Evolutionary conservation across 2,797 vertebrate genomes (phyloP), one percentile per base, ranked within the genome.

Genomic region (Iguana delicatissima): DNA sequence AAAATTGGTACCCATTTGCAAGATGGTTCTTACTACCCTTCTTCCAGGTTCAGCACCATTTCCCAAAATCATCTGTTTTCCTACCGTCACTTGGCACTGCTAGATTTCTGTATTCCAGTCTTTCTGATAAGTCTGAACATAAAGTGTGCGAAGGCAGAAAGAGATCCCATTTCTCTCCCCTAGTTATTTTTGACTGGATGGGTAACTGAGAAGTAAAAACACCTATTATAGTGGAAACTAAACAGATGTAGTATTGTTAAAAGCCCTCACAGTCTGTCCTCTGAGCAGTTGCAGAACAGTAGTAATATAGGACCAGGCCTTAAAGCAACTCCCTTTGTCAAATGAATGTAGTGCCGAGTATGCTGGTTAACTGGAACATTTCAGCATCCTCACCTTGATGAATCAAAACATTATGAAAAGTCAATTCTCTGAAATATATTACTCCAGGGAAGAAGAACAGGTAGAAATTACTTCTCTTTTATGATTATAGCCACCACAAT

Each of bases 401-500:
- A 69, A 84, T 87, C 85, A 77, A 87, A 87, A 84, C 80, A 83
- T 86, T 81, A 50, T 82, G 57, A 90, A 89, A 85, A 80, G 32
- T 85, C 59, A 80, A 26, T 55, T 87, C 46, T 69, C 80, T 87
- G n/a, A 67, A 22, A 64, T 83, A 79, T 55, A 87, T 67, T 57
- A 77, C 46, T 87, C 59, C 59, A 84, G 85, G 50, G 72, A 90
- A 83, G 55, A 77, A 76, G 52, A 86, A 83, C 57, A 57, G 80
- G 55, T 85, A 72, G 42, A 90, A 90, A 90, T 77, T 87, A 83
- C 85, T 20, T 64, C 32, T 76, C 72, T 87, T 87, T 91, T 84
- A 91, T 87, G 5, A 90, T 77, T 87, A 87, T 50, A 91, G 74
- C 74, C 52, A 86, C 72, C 50, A 91, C 80, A 79, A 91, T 91